Evolutionary conservation across 2,797 vertebrate species (phyloP), one percentile per base, ranked within the genome.

Genomic region (Podarcis siculus): DNA sequence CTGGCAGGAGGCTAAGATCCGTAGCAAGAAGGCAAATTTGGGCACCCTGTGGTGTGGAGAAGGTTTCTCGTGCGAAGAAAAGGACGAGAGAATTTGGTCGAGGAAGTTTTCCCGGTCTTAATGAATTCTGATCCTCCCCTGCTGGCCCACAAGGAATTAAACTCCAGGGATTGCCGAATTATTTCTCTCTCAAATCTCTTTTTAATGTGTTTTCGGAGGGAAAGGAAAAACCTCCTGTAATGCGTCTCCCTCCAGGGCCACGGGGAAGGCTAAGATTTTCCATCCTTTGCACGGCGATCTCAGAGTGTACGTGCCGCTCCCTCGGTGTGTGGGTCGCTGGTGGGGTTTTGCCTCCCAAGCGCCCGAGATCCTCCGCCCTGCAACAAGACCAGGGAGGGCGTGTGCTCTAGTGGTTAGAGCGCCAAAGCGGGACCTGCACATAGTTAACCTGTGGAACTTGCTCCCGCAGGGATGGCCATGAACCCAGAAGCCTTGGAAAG

Each of bases 111-210:
- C 67, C 49, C 4, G 7, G 19, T 30, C 72, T 72, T 72, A 83
- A 89, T 83, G 61, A 86, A 71, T 42, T 42, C 42, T 5, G 2
- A 1, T 30, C 79, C 37, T 37, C 49, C 66, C 75, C 75, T n/a
- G 64, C 66, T 64, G 85, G 10, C 42, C 17, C 35, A 73, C 58
- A 25, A 30, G 76, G 76, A 83, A 79, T 87, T 79, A 87, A 64
- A 67, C 21, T 37, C n/a, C 12, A 13, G 75, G 37, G n/a, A 8
- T n/a, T 1, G 58, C 66, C 5, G 12, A 23, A 12, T 5, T 3
- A 67, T 84, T 80, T 37, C 69, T 87, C 67, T 30, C 80, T 4
- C 58, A 90, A 84, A 90, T 87, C 89, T 75, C 85, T 66, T 87
- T 83, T 87, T 90, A 87, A 90, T 90, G 8, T 13, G 67, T 23